These are phyloP conservation scores for Lineus longissimus DNA, from an alignment of 1,140 invertebrate species.

Conservation along the genomic window DNA sequence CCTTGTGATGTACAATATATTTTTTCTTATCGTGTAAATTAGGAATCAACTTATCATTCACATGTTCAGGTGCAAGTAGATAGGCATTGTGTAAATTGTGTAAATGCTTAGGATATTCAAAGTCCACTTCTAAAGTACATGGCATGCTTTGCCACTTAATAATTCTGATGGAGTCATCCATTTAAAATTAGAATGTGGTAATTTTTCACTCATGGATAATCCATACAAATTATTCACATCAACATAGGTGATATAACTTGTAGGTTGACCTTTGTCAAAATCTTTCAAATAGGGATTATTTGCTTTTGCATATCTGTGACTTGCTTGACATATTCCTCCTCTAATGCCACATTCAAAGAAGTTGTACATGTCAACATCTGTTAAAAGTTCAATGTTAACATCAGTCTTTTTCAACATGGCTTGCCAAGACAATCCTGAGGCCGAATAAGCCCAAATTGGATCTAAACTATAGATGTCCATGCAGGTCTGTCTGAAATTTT, in stretches of 20 bases:
- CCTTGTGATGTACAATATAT: conserved; percentile 21
- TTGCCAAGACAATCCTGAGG: no score
- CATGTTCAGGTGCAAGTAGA: conserved; percentile 52
- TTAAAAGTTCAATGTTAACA: no score
- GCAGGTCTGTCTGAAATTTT: conserved; percentile 46
- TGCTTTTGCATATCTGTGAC: no score
- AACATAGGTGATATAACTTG: conserved; percentile 28
- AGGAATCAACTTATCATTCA: conserved; percentile 21
- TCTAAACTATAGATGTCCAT: conserved; percentile 27
- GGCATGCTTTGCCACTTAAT: conserved; percentile 33
- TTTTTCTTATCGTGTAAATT: conserved; percentile 19
- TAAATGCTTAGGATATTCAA: conserved; percentile 44
- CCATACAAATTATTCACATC: no score
- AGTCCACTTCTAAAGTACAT: conserved; percentile 52
- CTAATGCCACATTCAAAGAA: conserved; percentile 35
- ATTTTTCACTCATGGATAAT: conserved; percentile 19
- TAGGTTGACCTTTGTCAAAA: conserved; percentile 16
- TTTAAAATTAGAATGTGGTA: conserved; percentile 30
- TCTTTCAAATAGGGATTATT: conserved; percentile 23
- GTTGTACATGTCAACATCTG: conserved; percentile 29
- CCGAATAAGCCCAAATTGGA: conserved; percentile 32
- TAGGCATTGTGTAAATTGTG: conserved; percentile 58
- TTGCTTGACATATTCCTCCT: conserved; percentile 26
- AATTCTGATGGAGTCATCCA: no score
- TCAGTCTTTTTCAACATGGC: no score